Evolutionary conservation across 2,888 invertebrate genomes (phyloP).

Genomic region (Incurvaria masculella): DNA sequence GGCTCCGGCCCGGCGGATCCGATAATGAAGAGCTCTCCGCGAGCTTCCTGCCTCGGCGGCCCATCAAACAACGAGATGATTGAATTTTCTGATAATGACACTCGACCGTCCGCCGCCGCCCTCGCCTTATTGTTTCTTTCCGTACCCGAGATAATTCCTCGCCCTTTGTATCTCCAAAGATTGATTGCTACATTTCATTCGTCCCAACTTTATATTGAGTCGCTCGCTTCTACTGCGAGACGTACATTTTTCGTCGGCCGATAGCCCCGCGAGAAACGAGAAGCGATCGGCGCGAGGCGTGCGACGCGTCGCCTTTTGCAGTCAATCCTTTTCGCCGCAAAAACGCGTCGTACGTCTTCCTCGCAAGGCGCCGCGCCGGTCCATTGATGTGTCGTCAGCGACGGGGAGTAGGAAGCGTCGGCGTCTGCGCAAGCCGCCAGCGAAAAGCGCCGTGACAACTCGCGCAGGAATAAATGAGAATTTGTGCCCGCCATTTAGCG

Average conservation of each 20-base stretch:
- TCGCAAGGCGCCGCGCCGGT: not conserved
- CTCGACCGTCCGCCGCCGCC: not conserved
- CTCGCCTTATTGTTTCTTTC: not conserved
- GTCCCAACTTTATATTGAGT: not conserved
- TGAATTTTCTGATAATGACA: not conserved
- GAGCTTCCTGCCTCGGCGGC: not conserved
- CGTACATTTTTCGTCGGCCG: not conserved
- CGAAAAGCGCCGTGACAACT: not conserved
- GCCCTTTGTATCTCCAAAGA: not conserved
- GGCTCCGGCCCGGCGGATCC: not conserved
- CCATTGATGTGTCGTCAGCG: not conserved
- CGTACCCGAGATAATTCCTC: not conserved
- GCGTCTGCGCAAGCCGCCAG: not conserved
- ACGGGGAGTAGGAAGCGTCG: not conserved
- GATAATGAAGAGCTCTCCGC: not conserved
- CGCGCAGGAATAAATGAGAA: not conserved
- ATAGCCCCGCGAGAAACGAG: not conserved
- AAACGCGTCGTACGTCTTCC: too few species aligned
- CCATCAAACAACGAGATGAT: not conserved
- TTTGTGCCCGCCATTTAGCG: too few species aligned
- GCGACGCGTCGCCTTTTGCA: too few species aligned
- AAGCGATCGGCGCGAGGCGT: too few species aligned
- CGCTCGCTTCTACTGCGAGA: not conserved
- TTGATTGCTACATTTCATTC: not conserved
- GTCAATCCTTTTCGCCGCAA: too few species aligned